Evolutionary conservation across 2,888 invertebrate genomes (phyloP).

Genomic region (Chrysolina oricalcia): DNA sequence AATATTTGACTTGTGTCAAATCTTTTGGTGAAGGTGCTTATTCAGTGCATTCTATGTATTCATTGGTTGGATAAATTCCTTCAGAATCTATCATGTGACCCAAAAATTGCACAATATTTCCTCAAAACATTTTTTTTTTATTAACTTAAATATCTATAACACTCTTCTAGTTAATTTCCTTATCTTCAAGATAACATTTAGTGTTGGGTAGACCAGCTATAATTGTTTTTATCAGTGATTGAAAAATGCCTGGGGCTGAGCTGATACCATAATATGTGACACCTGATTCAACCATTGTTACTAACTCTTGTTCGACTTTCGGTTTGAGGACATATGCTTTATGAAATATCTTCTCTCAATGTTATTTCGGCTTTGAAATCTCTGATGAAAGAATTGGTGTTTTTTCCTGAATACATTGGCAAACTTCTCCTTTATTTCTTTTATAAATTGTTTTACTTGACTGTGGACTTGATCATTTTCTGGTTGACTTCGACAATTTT

Average conservation of each 20-base stretch:
- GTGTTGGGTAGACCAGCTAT: neutral
- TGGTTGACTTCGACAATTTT: too few species aligned
- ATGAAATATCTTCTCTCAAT: too few species aligned
- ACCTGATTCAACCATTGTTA: too few species aligned
- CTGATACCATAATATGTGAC: neutral
- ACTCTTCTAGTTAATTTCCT: neutral
- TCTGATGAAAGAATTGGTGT: too few species aligned
- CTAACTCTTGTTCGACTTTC: too few species aligned
- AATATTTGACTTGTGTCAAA: conserved; percentile 44
- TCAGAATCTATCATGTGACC: conserved; percentile 28
- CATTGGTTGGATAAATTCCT: conserved; percentile 31
- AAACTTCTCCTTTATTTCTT: too few species aligned
- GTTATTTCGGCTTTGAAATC: too few species aligned
- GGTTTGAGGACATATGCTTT: too few species aligned
- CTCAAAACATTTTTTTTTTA: neutral
- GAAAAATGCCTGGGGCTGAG: neutral
- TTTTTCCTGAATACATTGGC: too few species aligned
- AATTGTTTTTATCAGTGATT: neutral
- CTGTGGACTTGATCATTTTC: too few species aligned
- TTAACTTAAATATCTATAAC: neutral
- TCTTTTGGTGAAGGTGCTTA: conserved; percentile 31
- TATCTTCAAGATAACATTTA: neutral
- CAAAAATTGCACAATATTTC: neutral
- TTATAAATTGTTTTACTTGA: too few species aligned
- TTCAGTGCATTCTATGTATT: conserved; percentile 35